A percentile compares a stretch with the other conserved stretches of the same genome.
Conservation (phyloP, 2,888 invertebrate species). For the Argyresthia goedartella region DNA sequence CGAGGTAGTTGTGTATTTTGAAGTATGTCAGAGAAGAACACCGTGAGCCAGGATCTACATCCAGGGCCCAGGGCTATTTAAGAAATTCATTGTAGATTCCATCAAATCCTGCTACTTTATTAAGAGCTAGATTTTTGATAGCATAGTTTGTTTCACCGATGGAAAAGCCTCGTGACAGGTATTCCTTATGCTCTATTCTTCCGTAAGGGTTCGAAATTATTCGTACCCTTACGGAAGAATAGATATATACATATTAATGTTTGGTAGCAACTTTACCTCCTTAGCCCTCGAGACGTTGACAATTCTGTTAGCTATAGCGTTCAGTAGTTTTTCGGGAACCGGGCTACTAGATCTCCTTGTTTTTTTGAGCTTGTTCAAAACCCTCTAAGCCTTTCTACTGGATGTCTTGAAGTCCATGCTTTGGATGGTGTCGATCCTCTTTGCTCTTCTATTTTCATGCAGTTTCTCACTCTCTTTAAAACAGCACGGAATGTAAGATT, state of each 20-base stretch:
- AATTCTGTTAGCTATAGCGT: slow-evolving; percentile 1
- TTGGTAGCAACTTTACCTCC: background rate
- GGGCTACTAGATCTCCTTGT: too few species aligned
- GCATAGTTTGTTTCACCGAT: background rate
- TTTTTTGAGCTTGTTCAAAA: background rate
- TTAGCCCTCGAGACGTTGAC: too few species aligned
- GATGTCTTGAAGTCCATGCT: slow-evolving; percentile 2
- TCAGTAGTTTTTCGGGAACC: background rate
- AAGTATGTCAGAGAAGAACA: too few species aligned
- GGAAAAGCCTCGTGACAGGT: background rate
- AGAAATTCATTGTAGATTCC: too few species aligned
- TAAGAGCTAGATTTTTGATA: background rate
- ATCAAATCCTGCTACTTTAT: too few species aligned
- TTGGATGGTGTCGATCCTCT: background rate
- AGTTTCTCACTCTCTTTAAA: background rate
- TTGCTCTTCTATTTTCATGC: background rate
- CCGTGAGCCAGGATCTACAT: too few species aligned
- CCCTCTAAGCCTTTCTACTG: background rate
- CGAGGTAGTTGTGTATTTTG: too few species aligned
- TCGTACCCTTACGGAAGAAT: background rate
- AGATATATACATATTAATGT: too few species aligned
- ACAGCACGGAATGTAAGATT: background rate
- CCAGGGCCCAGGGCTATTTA: too few species aligned
- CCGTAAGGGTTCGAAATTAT: background rate
- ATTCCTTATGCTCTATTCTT: too few species aligned